phyloP scores from a whole-genome alignment of 2,797 vertebrate species.

The Gobionotothen gibberifrons region DNA sequence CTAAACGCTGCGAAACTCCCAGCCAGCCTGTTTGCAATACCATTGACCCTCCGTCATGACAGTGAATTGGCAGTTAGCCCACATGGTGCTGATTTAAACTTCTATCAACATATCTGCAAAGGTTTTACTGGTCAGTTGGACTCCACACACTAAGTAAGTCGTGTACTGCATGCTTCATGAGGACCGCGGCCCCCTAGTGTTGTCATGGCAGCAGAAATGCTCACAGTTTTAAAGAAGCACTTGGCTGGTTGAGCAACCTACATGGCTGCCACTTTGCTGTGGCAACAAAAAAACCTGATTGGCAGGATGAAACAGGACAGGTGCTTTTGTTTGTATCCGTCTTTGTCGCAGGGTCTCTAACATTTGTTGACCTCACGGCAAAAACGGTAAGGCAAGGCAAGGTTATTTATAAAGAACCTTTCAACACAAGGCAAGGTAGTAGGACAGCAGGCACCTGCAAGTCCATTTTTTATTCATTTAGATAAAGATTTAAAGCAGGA shows the following conservation, averaged over 20 bases:
- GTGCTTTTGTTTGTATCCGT: conserved; percentile 40
- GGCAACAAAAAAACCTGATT: conserved; percentile 18
- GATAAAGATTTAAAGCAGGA: conserved; percentile 26
- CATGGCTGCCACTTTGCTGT: conserved; percentile 28
- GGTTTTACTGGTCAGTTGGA: conserved; percentile 28
- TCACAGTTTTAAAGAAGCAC: conserved; percentile 16
- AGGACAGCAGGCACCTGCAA: conserved; percentile 20
- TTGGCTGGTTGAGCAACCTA: conserved; percentile 28
- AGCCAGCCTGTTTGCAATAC: conserved; percentile 13
- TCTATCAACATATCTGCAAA: conserved; percentile 31
- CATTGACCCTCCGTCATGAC: conserved; percentile 9
- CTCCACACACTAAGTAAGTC: conserved; percentile 1
- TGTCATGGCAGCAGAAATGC: conserved; percentile 43
- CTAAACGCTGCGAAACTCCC: conserved; percentile 31
- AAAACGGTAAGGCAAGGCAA: conserved; percentile 9
- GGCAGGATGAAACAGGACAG: conserved; percentile 41
- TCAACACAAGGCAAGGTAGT: background rate
- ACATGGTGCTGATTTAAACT: conserved; percentile 26
- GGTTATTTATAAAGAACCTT: too few relatives aligned
- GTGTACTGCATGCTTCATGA: conserved; percentile 35
- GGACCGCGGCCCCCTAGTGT: conserved; percentile 7
- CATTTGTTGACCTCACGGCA: conserved; percentile 28
- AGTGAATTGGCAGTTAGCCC: conserved; percentile 20
- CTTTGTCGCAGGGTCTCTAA: conserved; percentile 22
- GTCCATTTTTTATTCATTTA: conserved; percentile 30